Evolutionary conservation across 2,797 vertebrate genomes (phyloP).

Genomic region (Parambassis ranga): DNA sequence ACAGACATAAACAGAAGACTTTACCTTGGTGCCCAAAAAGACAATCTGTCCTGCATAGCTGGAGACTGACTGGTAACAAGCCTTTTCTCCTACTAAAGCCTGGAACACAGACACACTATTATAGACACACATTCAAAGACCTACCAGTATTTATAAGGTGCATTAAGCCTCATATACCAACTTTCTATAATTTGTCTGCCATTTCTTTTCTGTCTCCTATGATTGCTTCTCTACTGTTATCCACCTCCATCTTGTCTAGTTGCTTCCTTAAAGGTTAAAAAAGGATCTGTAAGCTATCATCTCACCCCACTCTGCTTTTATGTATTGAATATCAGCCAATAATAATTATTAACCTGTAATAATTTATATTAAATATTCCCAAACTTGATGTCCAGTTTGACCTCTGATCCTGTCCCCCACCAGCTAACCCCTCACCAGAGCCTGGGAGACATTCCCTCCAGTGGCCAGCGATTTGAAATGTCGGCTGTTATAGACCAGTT

Average conservation of each 20-base stretch:
- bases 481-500: slow-evolving; percentile 96
- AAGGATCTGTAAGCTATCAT: too few relatives aligned
- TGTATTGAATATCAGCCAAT: too few relatives aligned
- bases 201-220: not conserved
- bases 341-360: too few relatives aligned
- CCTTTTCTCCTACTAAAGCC: slow-evolving; percentile 96
- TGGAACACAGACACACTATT: slow-evolving; percentile 56
- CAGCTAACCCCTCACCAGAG: slow-evolving; percentile 84
- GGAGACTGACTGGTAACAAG: slow-evolving; percentile 96
- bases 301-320: too few relatives aligned
- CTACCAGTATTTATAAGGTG: too few relatives aligned
- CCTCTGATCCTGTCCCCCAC: slow-evolving; percentile 60
- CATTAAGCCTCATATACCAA: too few relatives aligned
- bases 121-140: slow-evolving; percentile 13
- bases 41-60: slow-evolving; percentile 91
- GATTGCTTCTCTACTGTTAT: too few relatives aligned
- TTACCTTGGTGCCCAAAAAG: slow-evolving; percentile 96
- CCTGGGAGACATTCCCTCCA: slow-evolving; percentile 96
- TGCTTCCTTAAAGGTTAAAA: too few relatives aligned
- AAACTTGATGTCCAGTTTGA: too few relatives aligned
- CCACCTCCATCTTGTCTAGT: too few relatives aligned
- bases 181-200: too few relatives aligned
- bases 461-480: slow-evolving; percentile 98
- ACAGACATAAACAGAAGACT: not conserved
- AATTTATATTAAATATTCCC: too few relatives aligned